Evolutionary conservation across 2,888 invertebrate species (phyloP), one percentile per base, ranked within the genome.

Genomic region (Empis livida): DNA sequence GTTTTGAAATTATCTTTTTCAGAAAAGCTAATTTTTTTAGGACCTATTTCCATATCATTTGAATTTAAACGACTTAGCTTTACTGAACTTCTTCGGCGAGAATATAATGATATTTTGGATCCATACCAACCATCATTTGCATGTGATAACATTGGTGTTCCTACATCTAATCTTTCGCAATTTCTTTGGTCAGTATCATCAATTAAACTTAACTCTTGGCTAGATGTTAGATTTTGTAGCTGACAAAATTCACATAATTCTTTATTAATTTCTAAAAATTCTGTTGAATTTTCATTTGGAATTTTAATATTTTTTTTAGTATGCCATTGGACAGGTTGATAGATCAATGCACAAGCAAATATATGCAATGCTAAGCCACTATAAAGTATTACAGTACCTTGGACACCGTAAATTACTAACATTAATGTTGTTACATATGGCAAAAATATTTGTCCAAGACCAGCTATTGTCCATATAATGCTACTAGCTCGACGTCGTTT

Each of bases 251-350:
- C 55, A 40, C 67, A 68, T 4, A 54, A 48, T 4, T 53, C 53
- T 10, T 54, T 38, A 23, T 54, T 53, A 2, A 54, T 49, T 6
- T 44, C 39, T 16, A 4, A 14, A 13, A 30, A 39, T n/a, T 35
- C 35, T n/a, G 13, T 13, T 23, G 41, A 14, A 27, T 14, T 41
- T 27, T 9, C 8, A 20, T 9, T 61, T 56, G 1, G 59, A 62
- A 45, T 63, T 64, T 41, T 30, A 4, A 15, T 71, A 67, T 49
- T 71, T 55, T 68, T 71, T 59, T 76, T 76, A 5, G 75, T 70
- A 60, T 86, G 85, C 82, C 80, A 82, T 62, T 79, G 78, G 1
- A 85, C 82, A 4, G 86, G 86, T 59, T 85, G 85, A 40, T 84
- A 67, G 45, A 86, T 64, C 48, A 82, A 68, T 3, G 82, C 75